phyloP scores from a whole-genome alignment of 2,113 vertebrate species.

The Eptesicus fuscus region DNA sequence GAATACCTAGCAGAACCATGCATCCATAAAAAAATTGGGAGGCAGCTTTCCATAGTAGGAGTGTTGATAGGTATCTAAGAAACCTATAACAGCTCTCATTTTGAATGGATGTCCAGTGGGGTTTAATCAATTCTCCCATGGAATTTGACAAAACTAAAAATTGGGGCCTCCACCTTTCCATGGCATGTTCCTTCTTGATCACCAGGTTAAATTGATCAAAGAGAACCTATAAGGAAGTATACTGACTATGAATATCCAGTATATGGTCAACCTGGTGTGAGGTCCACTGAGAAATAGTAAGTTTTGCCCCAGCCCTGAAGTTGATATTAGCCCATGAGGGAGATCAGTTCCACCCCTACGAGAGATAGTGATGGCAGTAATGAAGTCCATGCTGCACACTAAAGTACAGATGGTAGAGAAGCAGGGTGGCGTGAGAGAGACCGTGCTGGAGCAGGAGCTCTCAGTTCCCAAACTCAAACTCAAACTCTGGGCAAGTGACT shows the following conservation, averaged over 20 bases:
- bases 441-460: neutral
- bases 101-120: neutral
- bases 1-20: neutral
- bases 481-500: neutral
- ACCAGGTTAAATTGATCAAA: neutral
- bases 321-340: neutral
- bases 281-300: neutral
- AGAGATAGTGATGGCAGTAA: neutral
- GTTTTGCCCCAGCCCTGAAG: neutral
- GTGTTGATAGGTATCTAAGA: neutral
- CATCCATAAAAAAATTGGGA: neutral
- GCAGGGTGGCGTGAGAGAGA: rapidly evolving
- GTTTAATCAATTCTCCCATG: neutral
- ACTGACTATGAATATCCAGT: neutral
- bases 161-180: neutral
- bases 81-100: neutral
- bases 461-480: neutral
- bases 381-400: neutral
- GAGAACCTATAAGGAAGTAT: neutral
- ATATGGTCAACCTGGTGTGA: neutral
- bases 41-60: neutral
- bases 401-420: neutral
- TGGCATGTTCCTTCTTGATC: neutral
- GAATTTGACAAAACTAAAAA: neutral
- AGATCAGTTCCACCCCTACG: neutral